phyloP scores from a whole-genome alignment of 2,888 invertebrate genomes.

The Eudemis profundana region DNA sequence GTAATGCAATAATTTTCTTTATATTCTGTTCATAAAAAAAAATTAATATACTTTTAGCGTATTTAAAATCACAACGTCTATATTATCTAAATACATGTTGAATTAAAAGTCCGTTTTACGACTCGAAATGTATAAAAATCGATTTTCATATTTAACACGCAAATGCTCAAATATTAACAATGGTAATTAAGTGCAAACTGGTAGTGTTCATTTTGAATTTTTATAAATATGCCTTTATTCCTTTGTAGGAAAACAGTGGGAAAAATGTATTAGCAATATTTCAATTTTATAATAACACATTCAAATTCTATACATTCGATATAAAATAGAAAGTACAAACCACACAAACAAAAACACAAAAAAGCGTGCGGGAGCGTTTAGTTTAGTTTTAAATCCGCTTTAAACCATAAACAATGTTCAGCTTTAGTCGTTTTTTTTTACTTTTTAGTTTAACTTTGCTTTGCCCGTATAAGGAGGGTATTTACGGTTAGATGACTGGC shows the following conservation, averaged over 20 bases:
- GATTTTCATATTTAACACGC: too few relatives aligned
- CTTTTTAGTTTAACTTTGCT: conserved; percentile 30
- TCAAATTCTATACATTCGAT: neutral
- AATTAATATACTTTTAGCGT: too few relatives aligned
- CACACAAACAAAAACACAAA: conserved; percentile 12
- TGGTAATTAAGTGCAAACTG: too few relatives aligned
- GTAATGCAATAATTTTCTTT: too few relatives aligned
- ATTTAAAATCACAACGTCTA: too few relatives aligned
- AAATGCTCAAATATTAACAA: too few relatives aligned
- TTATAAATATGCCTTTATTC: too few relatives aligned
- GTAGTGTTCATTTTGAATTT: too few relatives aligned
- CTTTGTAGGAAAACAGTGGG: neutral
- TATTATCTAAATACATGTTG: too few relatives aligned
- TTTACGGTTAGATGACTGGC: conserved; percentile 32
- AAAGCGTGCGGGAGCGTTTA: conserved; percentile 38
- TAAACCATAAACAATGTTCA: conserved; percentile 43
- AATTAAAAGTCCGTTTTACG: too few relatives aligned
- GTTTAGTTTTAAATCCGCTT: conserved; percentile 37
- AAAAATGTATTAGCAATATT: neutral
- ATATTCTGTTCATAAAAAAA: too few relatives aligned
- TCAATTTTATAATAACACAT: neutral
- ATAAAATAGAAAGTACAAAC: conserved; percentile 11
- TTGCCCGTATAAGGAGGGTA: conserved; percentile 36
- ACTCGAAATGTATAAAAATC: too few relatives aligned
- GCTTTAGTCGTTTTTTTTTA: conserved; percentile 35